A percentile compares a stretch with the other conserved stretches of the same genome.
These are phyloP conservation scores for Enoplosus armatus DNA, from an alignment of 2,797 vertebrate species.

Conservation along the genomic window DNA sequence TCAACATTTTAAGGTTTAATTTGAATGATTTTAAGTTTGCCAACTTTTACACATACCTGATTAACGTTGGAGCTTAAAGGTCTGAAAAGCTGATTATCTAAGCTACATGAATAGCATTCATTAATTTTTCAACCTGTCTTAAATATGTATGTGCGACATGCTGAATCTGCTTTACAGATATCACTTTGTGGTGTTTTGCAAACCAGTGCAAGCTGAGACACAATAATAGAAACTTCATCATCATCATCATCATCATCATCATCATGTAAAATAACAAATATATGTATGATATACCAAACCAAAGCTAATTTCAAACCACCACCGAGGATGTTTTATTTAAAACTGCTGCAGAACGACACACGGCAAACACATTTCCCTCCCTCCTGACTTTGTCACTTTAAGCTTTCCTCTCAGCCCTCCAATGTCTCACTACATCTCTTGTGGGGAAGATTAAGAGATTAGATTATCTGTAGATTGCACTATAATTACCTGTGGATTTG, in stretches of 20 bases:
- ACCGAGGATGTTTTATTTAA: not conserved
- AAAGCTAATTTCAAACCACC: not conserved
- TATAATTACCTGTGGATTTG: constrained; percentile 80
- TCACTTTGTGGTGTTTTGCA: no score
- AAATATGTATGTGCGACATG: not conserved
- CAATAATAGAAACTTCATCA: no score
- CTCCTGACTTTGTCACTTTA: constrained; percentile 31
- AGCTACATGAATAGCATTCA: not conserved
- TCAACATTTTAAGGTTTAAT: no score
- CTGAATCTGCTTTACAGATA: not conserved
- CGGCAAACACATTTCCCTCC: not conserved
- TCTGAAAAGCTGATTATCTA: not conserved
- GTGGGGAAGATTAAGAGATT: constrained; percentile 69
- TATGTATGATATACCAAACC: not conserved
- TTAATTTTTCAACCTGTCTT: not conserved
- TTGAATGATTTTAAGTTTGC: no score
- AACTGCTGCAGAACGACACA: not conserved
- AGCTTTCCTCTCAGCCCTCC: constrained; percentile 71
- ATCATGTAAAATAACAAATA: not conserved
- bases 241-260: not conserved
- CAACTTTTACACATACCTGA: no score
- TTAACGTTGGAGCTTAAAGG: no score
- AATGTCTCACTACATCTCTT: constrained; percentile 39
- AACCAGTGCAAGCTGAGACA: no score
- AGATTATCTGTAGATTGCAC: constrained; percentile 77